These are phyloP conservation scores for Solea senegalensis DNA, from an alignment of 2,113 vertebrate species.

Conservation along the genomic window DNA sequence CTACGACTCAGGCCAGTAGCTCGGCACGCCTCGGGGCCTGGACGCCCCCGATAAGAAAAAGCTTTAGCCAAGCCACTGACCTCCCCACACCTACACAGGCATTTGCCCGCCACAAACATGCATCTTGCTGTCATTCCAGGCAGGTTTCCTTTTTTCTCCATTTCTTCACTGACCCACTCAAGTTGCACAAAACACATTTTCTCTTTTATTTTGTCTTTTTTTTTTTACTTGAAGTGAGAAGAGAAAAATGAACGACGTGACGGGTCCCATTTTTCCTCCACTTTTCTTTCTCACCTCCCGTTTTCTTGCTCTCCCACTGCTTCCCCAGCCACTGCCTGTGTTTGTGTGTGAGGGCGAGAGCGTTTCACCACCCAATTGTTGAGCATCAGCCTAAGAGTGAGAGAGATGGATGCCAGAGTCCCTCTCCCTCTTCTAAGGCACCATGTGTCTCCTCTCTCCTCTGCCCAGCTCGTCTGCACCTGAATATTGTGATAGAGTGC, in stretches of 20 bases:
- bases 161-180: conserved; percentile 32
- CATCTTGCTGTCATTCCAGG: conserved; percentile 59
- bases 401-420: conserved; percentile 81
- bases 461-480: conserved; percentile 73
- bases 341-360: conserved; percentile 10
- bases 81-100: conserved; percentile 48
- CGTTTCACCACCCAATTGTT: conserved; percentile 39
- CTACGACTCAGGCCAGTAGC: conserved; percentile 57
- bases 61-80: conserved; percentile 54
- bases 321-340: conserved; percentile 25
- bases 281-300: conserved; percentile 58
- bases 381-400: conserved; percentile 61
- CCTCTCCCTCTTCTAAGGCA: conserved; percentile 62
- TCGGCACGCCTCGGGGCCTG: conserved; percentile 68
- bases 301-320: conserved; percentile 59
- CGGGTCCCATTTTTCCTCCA: conserved; percentile 68
- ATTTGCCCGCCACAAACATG: conserved; percentile 65
- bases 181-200: conserved; percentile 58
- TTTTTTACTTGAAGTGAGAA: conserved; percentile 48
- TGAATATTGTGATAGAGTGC: conserved; percentile 87
- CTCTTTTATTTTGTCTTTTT: conserved; percentile 43
- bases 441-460: conserved; percentile 71
- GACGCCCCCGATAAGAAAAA: conserved; percentile 76
- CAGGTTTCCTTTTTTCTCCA: conserved; percentile 9
- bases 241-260: conserved; percentile 63